Conservation (phyloP, 2,113 vertebrate genomes). For the Arenaria interpres region DNA sequence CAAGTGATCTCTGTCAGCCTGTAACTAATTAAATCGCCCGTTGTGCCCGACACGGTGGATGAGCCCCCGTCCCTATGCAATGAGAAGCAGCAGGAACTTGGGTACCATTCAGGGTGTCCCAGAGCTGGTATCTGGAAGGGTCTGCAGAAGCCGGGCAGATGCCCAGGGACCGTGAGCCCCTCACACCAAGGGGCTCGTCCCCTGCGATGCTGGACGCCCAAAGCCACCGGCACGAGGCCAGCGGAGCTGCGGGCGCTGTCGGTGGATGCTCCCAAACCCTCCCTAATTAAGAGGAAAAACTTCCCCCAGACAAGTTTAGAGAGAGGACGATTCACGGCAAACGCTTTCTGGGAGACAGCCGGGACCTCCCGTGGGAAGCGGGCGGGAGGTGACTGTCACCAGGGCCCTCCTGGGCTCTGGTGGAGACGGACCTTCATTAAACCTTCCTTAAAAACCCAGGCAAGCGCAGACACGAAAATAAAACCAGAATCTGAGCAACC, state of each 20-base stretch:
- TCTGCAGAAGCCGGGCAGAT: background rate
- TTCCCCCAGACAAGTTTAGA: background rate
- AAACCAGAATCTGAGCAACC: background rate
- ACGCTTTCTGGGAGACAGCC: background rate
- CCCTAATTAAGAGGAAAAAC: background rate
- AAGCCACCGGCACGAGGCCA: background rate
- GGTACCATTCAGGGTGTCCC: too few species aligned
- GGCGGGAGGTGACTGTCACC: background rate
- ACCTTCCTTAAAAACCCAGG: background rate
- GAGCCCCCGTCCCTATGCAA: background rate
- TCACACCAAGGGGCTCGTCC: accelerated
- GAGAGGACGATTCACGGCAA: background rate
- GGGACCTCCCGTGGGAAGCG: accelerated
- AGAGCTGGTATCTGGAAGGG: background rate
- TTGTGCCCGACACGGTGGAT: accelerated
- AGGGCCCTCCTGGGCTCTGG: background rate
- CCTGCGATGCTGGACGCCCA: background rate
- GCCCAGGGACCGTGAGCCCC: background rate
- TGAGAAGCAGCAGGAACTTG: too few species aligned
- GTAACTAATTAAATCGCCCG: background rate
- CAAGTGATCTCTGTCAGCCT: background rate
- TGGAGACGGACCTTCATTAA: background rate
- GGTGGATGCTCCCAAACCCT: background rate
- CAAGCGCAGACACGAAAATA: background rate
- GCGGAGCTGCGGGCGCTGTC: background rate